Base-by-base conservation (phyloP, 2,797 vertebrate species). In the Pterois miles region DNA sequence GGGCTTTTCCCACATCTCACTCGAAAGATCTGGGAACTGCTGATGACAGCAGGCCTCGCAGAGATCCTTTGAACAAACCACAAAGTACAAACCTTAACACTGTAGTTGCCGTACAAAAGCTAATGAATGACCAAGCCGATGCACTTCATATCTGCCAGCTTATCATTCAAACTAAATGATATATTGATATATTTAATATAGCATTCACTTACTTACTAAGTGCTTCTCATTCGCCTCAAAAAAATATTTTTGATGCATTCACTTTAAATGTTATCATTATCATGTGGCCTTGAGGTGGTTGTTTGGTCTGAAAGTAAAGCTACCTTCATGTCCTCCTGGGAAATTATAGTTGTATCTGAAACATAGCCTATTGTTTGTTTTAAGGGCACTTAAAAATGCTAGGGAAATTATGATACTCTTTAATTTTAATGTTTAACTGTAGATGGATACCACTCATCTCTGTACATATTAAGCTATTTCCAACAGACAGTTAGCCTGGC, bases 51-150 rank as follows among this genome's bases (percentile, higher is more conserved):
- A 82, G 60, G 65, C 71, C 46, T 57, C 23, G 2, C 22, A 34
- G 8, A 83, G 56, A 83, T 65, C 74, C 33, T 85, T 77, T 88
- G 80, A 82, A 65, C 83, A 80, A 81, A 86, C 71, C 65, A 86
- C 83, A 92, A 90, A 90, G 86, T 90, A 83, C 88, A 82, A 74
- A 80, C 71, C 63, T 52, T 70, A 62, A 52, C 56, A 46, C 48
- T 50, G 62, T 62, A 22, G 73, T 36, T 1, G 1, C 53, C 27
- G 50, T 65, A 50, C 70, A 69, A 66, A 83, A 68, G 83, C 48
- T 88, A 86, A 86, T 86, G 64, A 89, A 77, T 84, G 68, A 86
- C 73, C 53, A 86, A 50, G 60, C 38, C 4, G 74, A 25, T 67
- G 48, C 57, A 65, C n/a, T 20, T 63, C 5, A 6, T 70, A 13